These are phyloP conservation scores for Phoeniculus purpureus DNA, from an alignment of 2,797 vertebrate genomes.

Conservation along the genomic window DNA sequence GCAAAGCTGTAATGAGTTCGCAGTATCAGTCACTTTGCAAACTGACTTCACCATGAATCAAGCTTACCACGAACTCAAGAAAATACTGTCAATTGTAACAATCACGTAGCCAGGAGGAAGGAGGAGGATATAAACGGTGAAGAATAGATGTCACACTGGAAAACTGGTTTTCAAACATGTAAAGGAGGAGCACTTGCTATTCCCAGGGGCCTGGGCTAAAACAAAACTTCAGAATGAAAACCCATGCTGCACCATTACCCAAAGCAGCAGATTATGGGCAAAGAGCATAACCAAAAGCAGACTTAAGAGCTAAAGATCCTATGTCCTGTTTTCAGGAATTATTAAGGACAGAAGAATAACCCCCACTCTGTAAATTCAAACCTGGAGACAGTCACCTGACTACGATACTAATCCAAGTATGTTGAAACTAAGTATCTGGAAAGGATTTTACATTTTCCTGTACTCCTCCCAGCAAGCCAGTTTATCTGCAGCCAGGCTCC, in stretches of 20 bases:
- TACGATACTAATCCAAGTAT: neutral
- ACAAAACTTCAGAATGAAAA: neutral
- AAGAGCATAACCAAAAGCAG: neutral
- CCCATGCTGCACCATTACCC: neutral
- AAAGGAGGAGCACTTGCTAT: neutral
- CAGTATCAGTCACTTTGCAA: constrained; percentile 20
- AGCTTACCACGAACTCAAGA: constrained; percentile 20
- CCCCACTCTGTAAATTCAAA: neutral
- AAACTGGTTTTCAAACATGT: neutral
- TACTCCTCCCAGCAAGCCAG: neutral
- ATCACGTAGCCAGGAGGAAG: neutral
- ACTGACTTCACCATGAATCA: neutral
- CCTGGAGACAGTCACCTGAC: constrained; percentile 16
- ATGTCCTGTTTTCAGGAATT: neutral
- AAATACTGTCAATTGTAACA: constrained; percentile 27
- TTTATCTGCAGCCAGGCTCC: neutral
- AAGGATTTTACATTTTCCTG: neutral
- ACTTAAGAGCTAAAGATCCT: neutral
- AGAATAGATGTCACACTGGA: constrained; percentile 3
- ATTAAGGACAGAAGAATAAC: neutral
- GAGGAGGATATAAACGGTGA: neutral
- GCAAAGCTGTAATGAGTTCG: constrained; percentile 12
- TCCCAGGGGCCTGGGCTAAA: neutral
- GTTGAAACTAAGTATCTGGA: constrained; percentile 10
- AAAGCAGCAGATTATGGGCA: neutral